Evolutionary conservation across 2,113 vertebrate genomes (phyloP).

Genomic region (Etheostoma spectabile): DNA sequence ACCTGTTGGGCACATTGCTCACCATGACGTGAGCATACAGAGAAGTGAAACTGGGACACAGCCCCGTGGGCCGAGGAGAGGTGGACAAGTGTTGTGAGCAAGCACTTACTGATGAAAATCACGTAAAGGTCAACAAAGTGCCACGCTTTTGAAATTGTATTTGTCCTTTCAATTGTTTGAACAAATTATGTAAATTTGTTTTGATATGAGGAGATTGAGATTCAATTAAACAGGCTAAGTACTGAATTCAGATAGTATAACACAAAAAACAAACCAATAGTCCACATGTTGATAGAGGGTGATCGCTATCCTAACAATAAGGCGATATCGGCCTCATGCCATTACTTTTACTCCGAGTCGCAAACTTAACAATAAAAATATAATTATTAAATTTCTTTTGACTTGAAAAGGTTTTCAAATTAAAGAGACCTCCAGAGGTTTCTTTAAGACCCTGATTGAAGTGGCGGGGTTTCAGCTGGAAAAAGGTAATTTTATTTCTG

Average conservation of each 20-base stretch:
- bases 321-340: background rate
- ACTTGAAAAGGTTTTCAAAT: background rate
- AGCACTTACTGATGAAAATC: conserved; percentile 35
- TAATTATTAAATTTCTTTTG: background rate
- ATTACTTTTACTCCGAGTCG: background rate
- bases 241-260: background rate
- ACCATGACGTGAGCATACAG: background rate
- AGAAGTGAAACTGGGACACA: conserved; percentile 11
- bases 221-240: background rate
- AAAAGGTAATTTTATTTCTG: too few species aligned
- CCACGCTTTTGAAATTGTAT: background rate
- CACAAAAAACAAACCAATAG: background rate
- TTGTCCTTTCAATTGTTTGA: conserved; percentile 11
- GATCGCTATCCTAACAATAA: background rate
- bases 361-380: background rate
- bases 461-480: background rate
- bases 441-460: background rate
- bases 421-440: background rate
- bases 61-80: conserved; percentile 1
- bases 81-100: conserved; percentile 1
- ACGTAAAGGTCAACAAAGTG: conserved; percentile 14
- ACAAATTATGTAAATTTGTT: conserved; percentile 4
- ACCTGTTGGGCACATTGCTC: background rate
- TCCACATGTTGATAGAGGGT: background rate
- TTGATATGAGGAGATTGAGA: background rate